Conservation (phyloP, 2,888 invertebrate genomes). For the Melieria omissa region DNA sequence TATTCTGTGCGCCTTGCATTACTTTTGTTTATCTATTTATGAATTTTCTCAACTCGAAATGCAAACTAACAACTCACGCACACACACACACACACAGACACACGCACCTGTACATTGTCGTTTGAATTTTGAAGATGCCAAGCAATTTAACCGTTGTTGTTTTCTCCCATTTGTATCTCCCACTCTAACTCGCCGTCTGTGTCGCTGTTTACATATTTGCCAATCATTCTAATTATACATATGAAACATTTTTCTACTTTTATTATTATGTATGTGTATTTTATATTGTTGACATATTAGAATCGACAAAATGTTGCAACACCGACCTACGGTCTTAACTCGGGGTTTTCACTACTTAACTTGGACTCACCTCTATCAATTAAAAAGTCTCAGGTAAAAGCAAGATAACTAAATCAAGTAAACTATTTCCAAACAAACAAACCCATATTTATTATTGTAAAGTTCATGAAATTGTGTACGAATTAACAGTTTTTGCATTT, state of each 20-base stretch:
- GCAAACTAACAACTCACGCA: not conserved
- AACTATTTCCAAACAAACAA: not conserved
- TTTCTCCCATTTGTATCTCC: too few species aligned
- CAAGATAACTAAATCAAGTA: not conserved
- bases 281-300: slow-evolving; percentile 50
- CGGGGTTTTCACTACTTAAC: slow-evolving; percentile 64
- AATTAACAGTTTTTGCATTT: not conserved
- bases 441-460: not conserved
- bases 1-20: too few species aligned
- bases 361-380: slow-evolving; percentile 65
- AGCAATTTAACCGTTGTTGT: too few species aligned
- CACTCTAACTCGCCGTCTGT: too few species aligned
- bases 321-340: slow-evolving; percentile 63
- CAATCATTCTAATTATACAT: too few species aligned
- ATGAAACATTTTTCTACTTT: too few species aligned
- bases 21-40: too few species aligned
- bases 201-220: too few species aligned
- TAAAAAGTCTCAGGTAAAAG: slow-evolving; percentile 66
- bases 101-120: slow-evolving; percentile 25
- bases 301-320: slow-evolving; percentile 66
- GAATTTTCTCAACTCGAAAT: not conserved
- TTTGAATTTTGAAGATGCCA: not conserved
- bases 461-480: not conserved
- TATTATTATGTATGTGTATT: slow-evolving; percentile 25
- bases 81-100: slow-evolving; percentile 15